Evolutionary conservation across 2,113 vertebrate species (phyloP), one percentile per base, ranked within the genome.

Genomic region (Antigone vipio): DNA sequence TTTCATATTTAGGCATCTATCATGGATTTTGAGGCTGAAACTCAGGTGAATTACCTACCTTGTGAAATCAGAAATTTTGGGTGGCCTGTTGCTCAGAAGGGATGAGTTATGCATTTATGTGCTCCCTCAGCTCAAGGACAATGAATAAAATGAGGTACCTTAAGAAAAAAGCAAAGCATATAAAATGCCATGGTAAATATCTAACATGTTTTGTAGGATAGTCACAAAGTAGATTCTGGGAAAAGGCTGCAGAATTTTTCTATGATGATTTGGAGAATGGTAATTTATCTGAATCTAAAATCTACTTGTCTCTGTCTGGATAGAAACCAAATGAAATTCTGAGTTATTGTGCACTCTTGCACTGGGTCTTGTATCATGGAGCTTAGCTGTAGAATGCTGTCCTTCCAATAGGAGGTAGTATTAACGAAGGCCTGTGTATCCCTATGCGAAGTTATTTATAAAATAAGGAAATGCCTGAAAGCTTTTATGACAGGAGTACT

Each of bases 61-160:
- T 27, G 26, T 50, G n/a, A 60, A 77, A 86, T 44, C 29, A 40
- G 26, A 52, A 24, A 22, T 64, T 83, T 42, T 59, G 79, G 9
- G 44, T 35, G 8, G 7, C 7, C 2, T 67, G 6, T 27, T 88
- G 15, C 49, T 82, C 16, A 27, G 50, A 73, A 63, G 15, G 44
- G 19, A 4, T 90, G 38, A 69, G n/a, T 9, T 27, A 18, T 5
- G 9, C 0, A 2, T 15, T 73, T 11, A 1, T 2, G 2, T 59
- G 52, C 12, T 85, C 24, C 17, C 24, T 87, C 17, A 58, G 34
- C 49, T 85, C 16, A 20, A 49, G 62, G n/a, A 49, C 5, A n/a
- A 19, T 4, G 27, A 75, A 60, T 44, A 44, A 58, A 66, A 73
- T 72, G 56, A 87, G 12, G 16, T 7, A 17, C 12, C n/a, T 52